A percentile compares a stretch with the other conserved stretches of the same genome.
Evolutionary conservation across 1,140 invertebrate species (phyloP).

Genomic region (Magallana ariakensis): DNA sequence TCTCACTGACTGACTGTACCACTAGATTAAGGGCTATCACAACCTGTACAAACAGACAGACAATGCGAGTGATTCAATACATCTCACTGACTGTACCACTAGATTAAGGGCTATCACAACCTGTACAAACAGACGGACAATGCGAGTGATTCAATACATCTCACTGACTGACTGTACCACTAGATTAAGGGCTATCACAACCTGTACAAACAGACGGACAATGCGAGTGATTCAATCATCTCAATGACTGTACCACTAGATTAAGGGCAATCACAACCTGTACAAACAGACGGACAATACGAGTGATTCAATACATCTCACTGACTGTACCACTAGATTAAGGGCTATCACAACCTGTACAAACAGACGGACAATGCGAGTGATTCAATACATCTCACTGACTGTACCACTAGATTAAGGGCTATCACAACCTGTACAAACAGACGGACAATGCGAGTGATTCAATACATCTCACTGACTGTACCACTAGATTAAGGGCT

Average conservation of each 20-base stretch:
- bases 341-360: conserved; percentile 54
- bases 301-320: too few species aligned
- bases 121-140: conserved; percentile 32
- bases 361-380: too few species aligned
- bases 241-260: conserved; percentile 50
- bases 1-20: conserved; percentile 55
- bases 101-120: conserved; percentile 51
- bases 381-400: conserved; percentile 59
- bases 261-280: conserved; percentile 55
- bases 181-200: conserved; percentile 49
- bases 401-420: conserved; percentile 51
- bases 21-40: conserved; percentile 50
- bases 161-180: conserved; percentile 56
- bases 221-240: too few species aligned
- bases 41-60: conserved; percentile 42
- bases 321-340: conserved; percentile 53
- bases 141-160: too few species aligned
- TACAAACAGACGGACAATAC: background rate
- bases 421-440: conserved; percentile 51
- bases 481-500: conserved; percentile 48
- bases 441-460: too few species aligned
- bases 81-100: conserved; percentile 56
- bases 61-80: too few species aligned
- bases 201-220: conserved; percentile 37
- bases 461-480: conserved; percentile 58